Evolutionary conservation across 1,140 invertebrate species (phyloP).

Genomic region (Pteromalus puparum): DNA sequence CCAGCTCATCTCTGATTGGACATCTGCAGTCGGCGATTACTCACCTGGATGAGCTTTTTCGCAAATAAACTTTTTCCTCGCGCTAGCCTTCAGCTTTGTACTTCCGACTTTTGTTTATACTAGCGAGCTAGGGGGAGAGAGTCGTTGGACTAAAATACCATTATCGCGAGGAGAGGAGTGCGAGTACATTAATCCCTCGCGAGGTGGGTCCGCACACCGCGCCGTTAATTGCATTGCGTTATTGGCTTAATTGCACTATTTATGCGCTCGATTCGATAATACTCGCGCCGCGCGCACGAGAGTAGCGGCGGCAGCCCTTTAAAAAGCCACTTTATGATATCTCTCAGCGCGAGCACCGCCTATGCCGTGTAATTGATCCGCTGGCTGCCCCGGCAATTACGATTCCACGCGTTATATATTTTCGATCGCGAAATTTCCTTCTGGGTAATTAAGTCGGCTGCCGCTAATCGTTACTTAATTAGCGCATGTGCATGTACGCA

Average conservation of each 20-base stretch:
- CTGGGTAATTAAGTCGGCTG: conserved; percentile 38
- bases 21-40: conserved; percentile 60
- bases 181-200: conserved; percentile 35
- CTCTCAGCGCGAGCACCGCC: conserved; percentile 7
- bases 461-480: conserved; percentile 57
- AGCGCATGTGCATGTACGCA: conserved; percentile 7
- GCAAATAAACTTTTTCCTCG: conserved; percentile 41
- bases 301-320: conserved; percentile 55
- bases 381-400: conserved; percentile 46
- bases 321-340: conserved; percentile 42
- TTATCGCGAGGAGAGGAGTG: too few relatives aligned
- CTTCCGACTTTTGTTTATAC: background rate
- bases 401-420: conserved; percentile 27
- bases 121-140: too few relatives aligned
- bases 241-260: conserved; percentile 68
- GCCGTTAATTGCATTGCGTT: conserved; percentile 64
- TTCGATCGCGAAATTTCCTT: conserved; percentile 48
- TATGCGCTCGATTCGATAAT: conserved; percentile 57
- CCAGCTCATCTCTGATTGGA: conserved; percentile 63
- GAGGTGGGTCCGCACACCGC: background rate
- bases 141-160: too few relatives aligned
- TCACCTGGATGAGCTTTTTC: conserved; percentile 58
- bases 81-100: too few relatives aligned
- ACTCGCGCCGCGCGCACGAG: conserved; percentile 35
- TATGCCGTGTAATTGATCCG: conserved; percentile 52